Evolutionary conservation across 1,140 invertebrate species (phyloP).

Genomic region (Formica exsecta): DNA sequence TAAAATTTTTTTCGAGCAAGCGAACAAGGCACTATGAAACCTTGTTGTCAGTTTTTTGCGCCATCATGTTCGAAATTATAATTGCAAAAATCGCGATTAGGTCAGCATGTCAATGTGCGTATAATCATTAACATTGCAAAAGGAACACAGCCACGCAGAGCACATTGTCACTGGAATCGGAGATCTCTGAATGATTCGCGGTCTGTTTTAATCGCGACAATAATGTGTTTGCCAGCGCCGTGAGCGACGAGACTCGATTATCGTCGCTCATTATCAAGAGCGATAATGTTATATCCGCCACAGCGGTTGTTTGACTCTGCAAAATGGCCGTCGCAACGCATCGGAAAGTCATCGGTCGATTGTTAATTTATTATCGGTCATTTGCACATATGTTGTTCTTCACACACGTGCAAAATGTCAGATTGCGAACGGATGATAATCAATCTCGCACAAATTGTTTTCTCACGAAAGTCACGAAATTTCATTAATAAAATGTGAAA

Average conservation of each 20-base stretch:
- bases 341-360: slow-evolving; percentile 52
- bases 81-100: background rate
- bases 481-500: slow-evolving; percentile 5
- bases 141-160: background rate
- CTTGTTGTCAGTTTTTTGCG: background rate
- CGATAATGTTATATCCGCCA: slow-evolving; percentile 50
- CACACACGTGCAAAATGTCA: slow-evolving; percentile 17
- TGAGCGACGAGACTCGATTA: slow-evolving; percentile 63
- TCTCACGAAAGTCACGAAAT: slow-evolving; percentile 14
- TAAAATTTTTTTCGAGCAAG: background rate
- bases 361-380: slow-evolving; percentile 59
- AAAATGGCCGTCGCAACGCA: slow-evolving; percentile 39
- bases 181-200: slow-evolving; percentile 36
- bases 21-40: background rate
- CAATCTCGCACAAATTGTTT: slow-evolving; percentile 22
- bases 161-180: slow-evolving; percentile 19
- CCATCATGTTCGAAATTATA: background rate
- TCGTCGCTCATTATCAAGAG: slow-evolving; percentile 52
- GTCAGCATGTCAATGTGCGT: background rate
- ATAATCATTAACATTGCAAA: background rate
- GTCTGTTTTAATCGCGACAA: slow-evolving; percentile 54
- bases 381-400: slow-evolving; percentile 46
- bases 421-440: slow-evolving; percentile 19
- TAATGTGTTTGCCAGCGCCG: slow-evolving; percentile 32
- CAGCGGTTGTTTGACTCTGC: background rate